Conservation (phyloP, 1,140 invertebrate genomes). For the Orchestia grillus region DNA sequence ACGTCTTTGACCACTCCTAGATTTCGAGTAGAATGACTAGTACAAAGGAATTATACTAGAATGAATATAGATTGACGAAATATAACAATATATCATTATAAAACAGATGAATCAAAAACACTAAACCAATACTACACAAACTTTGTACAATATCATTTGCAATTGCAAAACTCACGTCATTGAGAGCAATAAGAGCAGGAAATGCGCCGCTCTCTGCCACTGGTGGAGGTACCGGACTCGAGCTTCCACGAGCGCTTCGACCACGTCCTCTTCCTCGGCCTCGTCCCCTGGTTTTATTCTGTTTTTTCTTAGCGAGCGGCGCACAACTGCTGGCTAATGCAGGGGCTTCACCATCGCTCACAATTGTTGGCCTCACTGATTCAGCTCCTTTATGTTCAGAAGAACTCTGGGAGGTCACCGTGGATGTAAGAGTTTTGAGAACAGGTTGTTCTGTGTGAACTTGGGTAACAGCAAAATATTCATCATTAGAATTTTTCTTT, state of each 20-base stretch:
- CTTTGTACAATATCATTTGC: too few relatives aligned
- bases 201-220: not conserved
- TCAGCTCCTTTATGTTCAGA: not conserved
- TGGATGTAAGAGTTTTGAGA: not conserved
- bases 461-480: slow-evolving; percentile 32
- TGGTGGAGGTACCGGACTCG: not conserved
- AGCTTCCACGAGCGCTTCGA: not conserved
- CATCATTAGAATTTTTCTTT: slow-evolving; percentile 48
- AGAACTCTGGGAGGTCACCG: not conserved
- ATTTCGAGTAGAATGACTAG: too few relatives aligned
- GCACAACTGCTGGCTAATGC: not conserved
- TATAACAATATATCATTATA: too few relatives aligned
- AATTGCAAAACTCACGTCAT: not conserved
- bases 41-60: too few relatives aligned
- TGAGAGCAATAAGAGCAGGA: not conserved
- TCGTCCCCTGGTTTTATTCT: slow-evolving; percentile 11
- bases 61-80: too few relatives aligned
- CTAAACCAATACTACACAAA: too few relatives aligned
- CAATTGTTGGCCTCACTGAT: not conserved
- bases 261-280: not conserved
- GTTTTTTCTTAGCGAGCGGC: not conserved
- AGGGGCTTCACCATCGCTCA: not conserved
- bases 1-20: too few relatives aligned
- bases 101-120: too few relatives aligned
- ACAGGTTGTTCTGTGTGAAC: not conserved